Evolutionary conservation across 2,797 vertebrate species (phyloP).

Genomic region (Oryzias sinensis): DNA sequence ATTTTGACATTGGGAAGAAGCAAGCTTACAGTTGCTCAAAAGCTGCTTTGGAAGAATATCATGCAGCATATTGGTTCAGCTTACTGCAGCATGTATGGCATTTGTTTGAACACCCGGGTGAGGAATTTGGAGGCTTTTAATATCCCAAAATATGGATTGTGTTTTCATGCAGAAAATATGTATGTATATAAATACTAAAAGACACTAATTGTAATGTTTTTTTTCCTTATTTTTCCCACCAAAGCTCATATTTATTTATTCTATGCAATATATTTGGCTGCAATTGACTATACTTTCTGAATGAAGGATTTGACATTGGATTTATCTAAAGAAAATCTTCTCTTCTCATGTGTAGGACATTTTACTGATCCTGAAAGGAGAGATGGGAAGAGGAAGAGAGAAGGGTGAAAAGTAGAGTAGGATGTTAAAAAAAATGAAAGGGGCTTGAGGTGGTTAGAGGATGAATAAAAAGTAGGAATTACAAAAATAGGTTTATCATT

Average conservation of each 20-base stretch:
- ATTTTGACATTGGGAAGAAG: not conserved
- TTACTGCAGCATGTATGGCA: slow-evolving; percentile 1
- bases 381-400: too few relatives aligned
- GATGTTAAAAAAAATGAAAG: too few relatives aligned
- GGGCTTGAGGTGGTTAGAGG: too few relatives aligned
- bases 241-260: slow-evolving; percentile 19
- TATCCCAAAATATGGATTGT: slow-evolving; percentile 38
- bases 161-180: slow-evolving; percentile 30
- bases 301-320: not conserved
- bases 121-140: slow-evolving; percentile 15
- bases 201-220: slow-evolving; percentile 9
- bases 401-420: too few relatives aligned
- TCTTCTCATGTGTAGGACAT: slow-evolving; percentile 2
- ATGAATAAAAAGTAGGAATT: too few relatives aligned
- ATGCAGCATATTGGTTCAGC: slow-evolving; percentile 8
- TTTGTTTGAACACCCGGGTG: slow-evolving; percentile 1
- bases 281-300: slow-evolving; percentile 5
- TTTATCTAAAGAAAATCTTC: not conserved
- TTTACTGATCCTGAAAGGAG: slow-evolving; percentile 8
- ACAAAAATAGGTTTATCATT: too few relatives aligned
- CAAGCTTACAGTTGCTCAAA: not conserved
- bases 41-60: not conserved
- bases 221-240: not conserved
- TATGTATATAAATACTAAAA: slow-evolving; percentile 12
- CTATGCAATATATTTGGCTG: slow-evolving; percentile 30